Percentiles rank a stretch among this genome's conserved stretches.
These are phyloP conservation scores for Marronus borbonicus DNA, from an alignment of 2,888 invertebrate species.

Conservation along the genomic window DNA sequence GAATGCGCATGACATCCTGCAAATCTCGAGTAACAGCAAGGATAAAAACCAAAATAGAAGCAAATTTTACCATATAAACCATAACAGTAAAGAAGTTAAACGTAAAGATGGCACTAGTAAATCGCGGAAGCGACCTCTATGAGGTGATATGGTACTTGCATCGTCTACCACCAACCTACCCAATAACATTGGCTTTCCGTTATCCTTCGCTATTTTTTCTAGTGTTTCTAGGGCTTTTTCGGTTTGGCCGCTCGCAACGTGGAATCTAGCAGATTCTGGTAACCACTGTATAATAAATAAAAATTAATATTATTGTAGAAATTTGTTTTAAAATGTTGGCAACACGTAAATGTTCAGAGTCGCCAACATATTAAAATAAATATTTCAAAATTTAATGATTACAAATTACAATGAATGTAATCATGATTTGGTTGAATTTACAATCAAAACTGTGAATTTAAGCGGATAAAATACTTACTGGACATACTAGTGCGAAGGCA, in stretches of 20 bases:
- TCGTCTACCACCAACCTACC: slow-evolving; percentile 89
- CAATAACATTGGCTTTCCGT: slow-evolving; percentile 89
- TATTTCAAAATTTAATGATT: no score
- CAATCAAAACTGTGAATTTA: no score
- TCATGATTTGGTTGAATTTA: no score
- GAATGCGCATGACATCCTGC: slow-evolving; percentile 93
- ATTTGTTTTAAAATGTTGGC: no score
- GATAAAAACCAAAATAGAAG: background rate
- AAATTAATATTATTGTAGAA: background rate
- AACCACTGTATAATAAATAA: slow-evolving; percentile 82
- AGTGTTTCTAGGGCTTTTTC: slow-evolving; percentile 90
- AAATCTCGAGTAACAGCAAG: slow-evolving; percentile 39
- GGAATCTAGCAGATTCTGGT: slow-evolving; percentile 93
- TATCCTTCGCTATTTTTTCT: slow-evolving; percentile 89
- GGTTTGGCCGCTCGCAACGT: slow-evolving; percentile 88
- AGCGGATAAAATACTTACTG: slow-evolving; percentile 74
- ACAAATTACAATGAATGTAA: no score
- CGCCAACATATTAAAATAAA: no score
- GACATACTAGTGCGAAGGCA: slow-evolving; percentile 85
- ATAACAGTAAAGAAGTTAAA: slow-evolving; percentile 88
- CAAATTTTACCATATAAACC: slow-evolving; percentile 88
- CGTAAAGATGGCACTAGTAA: slow-evolving; percentile 85
- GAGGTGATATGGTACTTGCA: slow-evolving; percentile 74
- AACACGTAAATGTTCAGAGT: no score
- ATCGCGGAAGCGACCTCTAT: slow-evolving; percentile 80